Percentiles rank a stretch among this genome's conserved stretches.
Evolutionary conservation across 2,113 vertebrate species (phyloP).

Genomic region (Centropus unirufus): DNA sequence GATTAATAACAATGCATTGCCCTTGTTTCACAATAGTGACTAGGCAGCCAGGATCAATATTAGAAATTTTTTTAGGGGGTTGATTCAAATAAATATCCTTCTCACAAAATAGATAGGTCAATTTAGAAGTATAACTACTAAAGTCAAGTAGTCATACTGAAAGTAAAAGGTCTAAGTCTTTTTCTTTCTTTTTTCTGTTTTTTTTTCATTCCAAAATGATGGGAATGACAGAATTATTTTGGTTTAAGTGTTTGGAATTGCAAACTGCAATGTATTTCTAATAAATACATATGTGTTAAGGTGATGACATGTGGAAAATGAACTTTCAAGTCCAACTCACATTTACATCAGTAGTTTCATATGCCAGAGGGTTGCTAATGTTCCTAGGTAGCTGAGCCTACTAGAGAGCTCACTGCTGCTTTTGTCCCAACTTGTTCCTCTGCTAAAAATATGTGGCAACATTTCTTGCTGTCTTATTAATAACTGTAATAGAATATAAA

Average conservation of each 20-base stretch:
- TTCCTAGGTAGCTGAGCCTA: slow-evolving; percentile 4
- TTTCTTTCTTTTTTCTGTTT: not conserved
- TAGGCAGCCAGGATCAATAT: not conserved
- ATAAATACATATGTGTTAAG: not conserved
- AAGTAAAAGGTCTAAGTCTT: not conserved
- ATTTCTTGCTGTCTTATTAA: slow-evolving; percentile 49
- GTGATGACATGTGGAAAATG: not conserved
- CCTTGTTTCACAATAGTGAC: not conserved
- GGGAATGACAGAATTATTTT: not conserved
- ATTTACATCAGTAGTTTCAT: not conserved
- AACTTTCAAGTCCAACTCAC: not conserved
- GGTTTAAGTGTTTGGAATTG: not conserved
- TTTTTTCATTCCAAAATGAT: not conserved
- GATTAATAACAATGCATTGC: not conserved
- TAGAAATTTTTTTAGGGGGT: not conserved
- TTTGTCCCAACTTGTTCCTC: slow-evolving; percentile 28
- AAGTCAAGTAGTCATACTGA: not conserved
- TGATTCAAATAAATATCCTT: not conserved
- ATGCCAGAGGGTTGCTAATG: slow-evolving; percentile 5
- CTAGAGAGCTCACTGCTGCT: not conserved
- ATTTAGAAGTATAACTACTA: not conserved
- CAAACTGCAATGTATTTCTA: not conserved
- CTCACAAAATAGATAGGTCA: not conserved
- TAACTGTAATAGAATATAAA: slow-evolving; percentile 42
- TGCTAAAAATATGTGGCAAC: slow-evolving; percentile 45